These are phyloP conservation scores for Dicrostonyx torquatus DNA, from an alignment of 2,797 vertebrate genomes.

Conservation along the genomic window DNA sequence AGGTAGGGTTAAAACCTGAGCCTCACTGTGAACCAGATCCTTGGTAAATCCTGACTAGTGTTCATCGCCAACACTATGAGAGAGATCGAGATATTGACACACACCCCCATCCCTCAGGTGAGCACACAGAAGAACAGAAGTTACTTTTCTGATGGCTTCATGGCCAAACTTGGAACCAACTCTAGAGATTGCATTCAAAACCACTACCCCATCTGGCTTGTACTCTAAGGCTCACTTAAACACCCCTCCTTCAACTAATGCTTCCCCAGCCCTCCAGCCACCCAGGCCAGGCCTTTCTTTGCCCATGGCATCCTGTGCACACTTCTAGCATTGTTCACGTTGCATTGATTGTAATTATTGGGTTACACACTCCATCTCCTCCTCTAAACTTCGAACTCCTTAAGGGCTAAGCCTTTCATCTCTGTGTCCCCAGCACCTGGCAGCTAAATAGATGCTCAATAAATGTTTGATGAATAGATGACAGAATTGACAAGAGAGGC, in stretches of 20 bases:
- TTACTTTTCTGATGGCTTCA: not conserved
- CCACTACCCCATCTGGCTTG: not conserved
- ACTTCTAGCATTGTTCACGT: not conserved
- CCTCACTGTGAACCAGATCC: not conserved
- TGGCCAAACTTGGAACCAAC: not conserved
- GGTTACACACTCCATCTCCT: not conserved
- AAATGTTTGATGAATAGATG: slow-evolving; percentile 9
- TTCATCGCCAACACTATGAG: not conserved
- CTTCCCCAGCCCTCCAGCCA: not conserved
- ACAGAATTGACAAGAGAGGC: not conserved
- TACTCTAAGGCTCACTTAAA: not conserved
- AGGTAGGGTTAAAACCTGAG: not conserved
- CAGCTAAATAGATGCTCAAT: slow-evolving; percentile 61
- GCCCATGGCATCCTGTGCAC: not conserved
- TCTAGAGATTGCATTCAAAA: not conserved
- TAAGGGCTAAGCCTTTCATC: slow-evolving; percentile 52
- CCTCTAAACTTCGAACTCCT: slow-evolving; percentile 31
- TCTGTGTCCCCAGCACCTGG: slow-evolving; percentile 51
- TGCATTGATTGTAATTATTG: slow-evolving; percentile 24
- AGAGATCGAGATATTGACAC: too few relatives aligned
- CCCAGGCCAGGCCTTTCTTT: not conserved
- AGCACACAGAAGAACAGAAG: not conserved
- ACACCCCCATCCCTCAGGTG: not conserved
- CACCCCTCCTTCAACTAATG: not conserved
- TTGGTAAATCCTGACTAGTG: not conserved